Percentiles rank a stretch among this genome's conserved stretches.
These are phyloP conservation scores for Heteractis magnifica DNA, from an alignment of 92 coral and sea anemone genomes.

Conservation along the genomic window DNA sequence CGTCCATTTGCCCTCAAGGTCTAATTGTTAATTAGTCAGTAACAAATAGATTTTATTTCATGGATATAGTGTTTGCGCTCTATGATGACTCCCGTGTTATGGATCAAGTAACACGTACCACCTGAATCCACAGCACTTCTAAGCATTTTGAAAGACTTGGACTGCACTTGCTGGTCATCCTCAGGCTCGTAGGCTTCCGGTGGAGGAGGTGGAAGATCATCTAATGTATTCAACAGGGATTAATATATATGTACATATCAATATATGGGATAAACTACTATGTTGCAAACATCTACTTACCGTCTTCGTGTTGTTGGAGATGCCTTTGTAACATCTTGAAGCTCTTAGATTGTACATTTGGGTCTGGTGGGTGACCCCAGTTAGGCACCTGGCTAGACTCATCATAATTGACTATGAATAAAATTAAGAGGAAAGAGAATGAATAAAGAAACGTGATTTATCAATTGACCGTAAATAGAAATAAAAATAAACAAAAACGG, in stretches of 20 bases:
- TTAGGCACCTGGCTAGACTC: conserved; percentile 60
- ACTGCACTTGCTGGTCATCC: conserved; percentile 67
- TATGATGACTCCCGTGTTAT: neutral
- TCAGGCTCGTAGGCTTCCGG: conserved; percentile 52
- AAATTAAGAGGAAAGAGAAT: neutral
- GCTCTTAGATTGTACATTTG: conserved; percentile 90
- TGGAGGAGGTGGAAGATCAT: conserved; percentile 85
- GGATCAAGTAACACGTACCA: conserved; percentile 48
- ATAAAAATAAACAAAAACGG: too few species aligned
- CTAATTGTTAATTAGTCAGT: too few species aligned
- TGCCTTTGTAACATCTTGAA: conserved; percentile 87
- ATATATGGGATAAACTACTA: neutral
- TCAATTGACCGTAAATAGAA: too few species aligned
- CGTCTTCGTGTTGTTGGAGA: conserved; percentile 71
- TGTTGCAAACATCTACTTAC: conserved; percentile 26
- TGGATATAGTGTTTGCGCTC: too few species aligned
- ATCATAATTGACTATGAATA: conserved; percentile 58
- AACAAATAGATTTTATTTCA: too few species aligned
- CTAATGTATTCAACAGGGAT: conserved; percentile 17
- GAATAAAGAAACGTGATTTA: neutral
- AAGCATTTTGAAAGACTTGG: conserved; percentile 80
- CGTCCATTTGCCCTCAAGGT: too few species aligned
- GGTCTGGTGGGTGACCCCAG: conserved; percentile 90
- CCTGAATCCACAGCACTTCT: conserved; percentile 81
- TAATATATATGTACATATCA: neutral